Base-by-base conservation (phyloP, 2,797 vertebrate genomes). In the Aeoliscus strigatus region DNA sequence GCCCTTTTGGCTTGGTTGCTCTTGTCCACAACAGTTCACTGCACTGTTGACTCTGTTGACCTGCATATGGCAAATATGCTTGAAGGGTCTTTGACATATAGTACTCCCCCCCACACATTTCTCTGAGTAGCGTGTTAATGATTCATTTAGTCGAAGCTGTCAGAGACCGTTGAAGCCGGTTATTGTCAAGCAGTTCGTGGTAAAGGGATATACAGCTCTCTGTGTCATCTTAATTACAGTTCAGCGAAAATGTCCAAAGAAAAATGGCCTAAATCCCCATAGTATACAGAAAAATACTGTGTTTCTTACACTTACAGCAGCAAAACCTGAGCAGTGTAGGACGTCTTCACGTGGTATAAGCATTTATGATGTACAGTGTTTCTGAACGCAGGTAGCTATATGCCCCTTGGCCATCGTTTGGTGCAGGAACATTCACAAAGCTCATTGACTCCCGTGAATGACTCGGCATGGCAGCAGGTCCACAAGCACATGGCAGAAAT, bases 181-280 rank as follows among this genome's bases (percentile, higher is more conserved):
- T 48, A 67, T 61, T 65, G 58, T 50, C 68, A 54, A 27, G 31
- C 48, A 48, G n/a, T 43, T 54, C 28, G 33, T 35, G 27, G 27
- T 36, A 17, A n/a, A 11, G 9, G 55, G 50, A 65, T 45, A 40
- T 43, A 24, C 37, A 36, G 39, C 27, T 28, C 34, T 68, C 68
- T 73, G 51, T 68, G 38, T 21, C 43, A 30, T 52, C 46, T 62
- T 66, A 69, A 71, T 77, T 66, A 67, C 41, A 53, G 47, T 44
- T 54, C 42, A 60, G 55, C 54, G 46, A 27, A 59, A 60, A 47
- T 30, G 64, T 63, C 64, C 24, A 45, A 18, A 55, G 31, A 21
- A 28, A 42, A 52, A 45, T 32, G 13, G 47, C 39, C 42, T 23
- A 13, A 60, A 51, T 52, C 62, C 14, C 32, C 23, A 36, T 24